A percentile compares a stretch with the other conserved stretches of the same genome.
phyloP scores from a whole-genome alignment of 1,140 invertebrate species.

The Meteorus sp. region DNA sequence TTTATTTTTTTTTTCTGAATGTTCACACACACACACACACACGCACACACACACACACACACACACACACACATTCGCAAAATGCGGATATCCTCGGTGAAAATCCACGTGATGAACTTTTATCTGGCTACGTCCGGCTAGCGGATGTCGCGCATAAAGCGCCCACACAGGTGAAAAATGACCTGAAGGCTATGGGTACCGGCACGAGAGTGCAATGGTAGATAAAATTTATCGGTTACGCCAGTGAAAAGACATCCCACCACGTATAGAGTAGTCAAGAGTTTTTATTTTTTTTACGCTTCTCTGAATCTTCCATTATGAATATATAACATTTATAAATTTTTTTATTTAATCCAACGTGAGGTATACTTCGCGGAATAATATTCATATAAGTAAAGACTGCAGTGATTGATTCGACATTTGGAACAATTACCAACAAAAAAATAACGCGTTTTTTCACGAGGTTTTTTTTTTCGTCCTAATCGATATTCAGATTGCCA shows the following conservation, averaged over 20 bases:
- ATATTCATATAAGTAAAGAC: background rate
- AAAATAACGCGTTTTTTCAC: too few species aligned
- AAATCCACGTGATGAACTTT: constrained; percentile 23
- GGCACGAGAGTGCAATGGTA: constrained; percentile 7
- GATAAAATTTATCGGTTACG: constrained; percentile 24
- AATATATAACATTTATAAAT: background rate
- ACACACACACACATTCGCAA: constrained; percentile 10
- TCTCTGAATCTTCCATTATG: background rate
- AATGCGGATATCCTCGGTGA: constrained; percentile 1
- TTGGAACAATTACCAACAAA: too few species aligned
- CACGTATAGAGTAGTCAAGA: too few species aligned
- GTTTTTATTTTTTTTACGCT: background rate
- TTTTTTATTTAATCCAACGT: too few species aligned
- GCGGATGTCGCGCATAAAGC: constrained; percentile 23
- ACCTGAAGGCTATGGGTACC: constrained; percentile 14
- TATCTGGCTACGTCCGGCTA: constrained; percentile 21
- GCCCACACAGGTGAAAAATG: constrained; percentile 25
- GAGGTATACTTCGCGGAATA: background rate
- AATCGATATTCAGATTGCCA: too few species aligned
- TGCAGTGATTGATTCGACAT: too few species aligned
- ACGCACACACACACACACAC: background rate
- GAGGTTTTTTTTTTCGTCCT: too few species aligned
- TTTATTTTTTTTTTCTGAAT: too few species aligned
- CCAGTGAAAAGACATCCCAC: constrained; percentile 12
- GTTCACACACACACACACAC: background rate